These are phyloP conservation scores for Cariama cristata DNA, from an alignment of 2,113 vertebrate genomes.

Conservation along the genomic window DNA sequence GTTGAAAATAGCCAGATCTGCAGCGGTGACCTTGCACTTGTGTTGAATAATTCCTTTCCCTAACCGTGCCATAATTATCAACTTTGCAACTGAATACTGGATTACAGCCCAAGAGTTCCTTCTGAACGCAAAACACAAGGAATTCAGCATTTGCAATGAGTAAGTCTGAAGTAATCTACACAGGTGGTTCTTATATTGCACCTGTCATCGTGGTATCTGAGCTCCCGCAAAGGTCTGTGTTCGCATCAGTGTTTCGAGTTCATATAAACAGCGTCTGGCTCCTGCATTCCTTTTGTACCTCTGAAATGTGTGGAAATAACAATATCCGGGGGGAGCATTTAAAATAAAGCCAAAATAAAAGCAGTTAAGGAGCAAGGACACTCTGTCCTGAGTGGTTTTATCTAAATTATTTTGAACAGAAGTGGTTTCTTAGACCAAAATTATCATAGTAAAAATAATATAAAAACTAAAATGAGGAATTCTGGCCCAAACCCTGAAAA, in stretches of 20 bases:
- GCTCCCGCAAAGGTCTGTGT: background rate
- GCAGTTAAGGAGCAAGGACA: background rate
- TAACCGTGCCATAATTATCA: slow-evolving; percentile 33
- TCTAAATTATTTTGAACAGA: background rate
- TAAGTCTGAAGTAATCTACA: background rate
- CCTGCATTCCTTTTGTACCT: background rate
- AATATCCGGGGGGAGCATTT: background rate
- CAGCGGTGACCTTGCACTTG: background rate
- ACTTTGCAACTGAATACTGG: slow-evolving; percentile 20
- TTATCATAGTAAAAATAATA: background rate
- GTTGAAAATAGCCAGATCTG: background rate
- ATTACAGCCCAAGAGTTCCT: background rate
- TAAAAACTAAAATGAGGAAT: background rate
- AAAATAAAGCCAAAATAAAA: background rate
- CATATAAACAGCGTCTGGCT: background rate
- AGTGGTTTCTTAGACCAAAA: background rate
- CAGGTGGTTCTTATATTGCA: slow-evolving; percentile 41
- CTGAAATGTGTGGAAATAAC: background rate
- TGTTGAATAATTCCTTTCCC: slow-evolving; percentile 46
- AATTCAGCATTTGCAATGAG: background rate
- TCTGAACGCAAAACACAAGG: background rate
- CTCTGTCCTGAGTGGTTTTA: background rate
- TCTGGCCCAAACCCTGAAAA: background rate
- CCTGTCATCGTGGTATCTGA: background rate
- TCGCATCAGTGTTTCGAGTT: background rate